These are phyloP conservation scores for Drosophila nr. fundita DNA, from an alignment of 2,888 invertebrate species.

Conservation along the genomic window DNA sequence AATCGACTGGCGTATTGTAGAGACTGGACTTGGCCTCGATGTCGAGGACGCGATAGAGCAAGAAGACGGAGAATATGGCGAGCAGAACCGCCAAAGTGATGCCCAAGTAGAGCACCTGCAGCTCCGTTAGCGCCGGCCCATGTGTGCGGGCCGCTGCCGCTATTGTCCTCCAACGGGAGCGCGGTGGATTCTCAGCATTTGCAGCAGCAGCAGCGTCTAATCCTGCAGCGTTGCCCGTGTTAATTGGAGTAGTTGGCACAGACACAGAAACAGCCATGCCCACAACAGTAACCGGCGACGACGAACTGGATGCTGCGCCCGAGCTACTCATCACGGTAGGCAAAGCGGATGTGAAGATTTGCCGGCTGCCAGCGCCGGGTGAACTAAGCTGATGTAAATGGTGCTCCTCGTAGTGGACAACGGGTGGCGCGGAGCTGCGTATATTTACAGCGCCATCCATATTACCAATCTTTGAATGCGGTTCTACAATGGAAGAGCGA, in stretches of 20 bases:
- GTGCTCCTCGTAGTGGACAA: conserved; percentile 48
- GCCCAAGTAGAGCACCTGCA: conserved; percentile 84
- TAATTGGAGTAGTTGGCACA: conserved; percentile 4
- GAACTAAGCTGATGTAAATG: background rate
- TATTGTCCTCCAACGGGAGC: conserved; percentile 34
- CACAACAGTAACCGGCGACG: conserved; percentile 67
- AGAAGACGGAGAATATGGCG: conserved; percentile 83
- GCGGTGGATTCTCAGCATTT: background rate
- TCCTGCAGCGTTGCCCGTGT: background rate
- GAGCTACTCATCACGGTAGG: conserved; percentile 39
- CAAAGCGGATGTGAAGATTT: conserved; percentile 57
- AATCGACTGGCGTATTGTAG: conserved; percentile 83
- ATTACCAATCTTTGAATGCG: conserved; percentile 19
- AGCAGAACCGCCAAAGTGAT: conserved; percentile 82
- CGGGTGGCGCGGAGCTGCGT: conserved; percentile 71
- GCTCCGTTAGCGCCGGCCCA: conserved; percentile 79
- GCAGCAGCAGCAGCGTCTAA: background rate
- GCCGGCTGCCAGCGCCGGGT: conserved; percentile 22
- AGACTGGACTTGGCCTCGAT: conserved; percentile 84
- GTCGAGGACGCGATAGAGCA: conserved; percentile 84
- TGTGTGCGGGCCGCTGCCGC: conserved; percentile 51
- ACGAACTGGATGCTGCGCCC: conserved; percentile 48
- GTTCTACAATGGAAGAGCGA: conserved; percentile 45
- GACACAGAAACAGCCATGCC: conserved; percentile 5
- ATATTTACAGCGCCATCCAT: conserved; percentile 21